Conservation (phyloP, 2,797 vertebrate species). For the Aythya fuligula region DNA sequence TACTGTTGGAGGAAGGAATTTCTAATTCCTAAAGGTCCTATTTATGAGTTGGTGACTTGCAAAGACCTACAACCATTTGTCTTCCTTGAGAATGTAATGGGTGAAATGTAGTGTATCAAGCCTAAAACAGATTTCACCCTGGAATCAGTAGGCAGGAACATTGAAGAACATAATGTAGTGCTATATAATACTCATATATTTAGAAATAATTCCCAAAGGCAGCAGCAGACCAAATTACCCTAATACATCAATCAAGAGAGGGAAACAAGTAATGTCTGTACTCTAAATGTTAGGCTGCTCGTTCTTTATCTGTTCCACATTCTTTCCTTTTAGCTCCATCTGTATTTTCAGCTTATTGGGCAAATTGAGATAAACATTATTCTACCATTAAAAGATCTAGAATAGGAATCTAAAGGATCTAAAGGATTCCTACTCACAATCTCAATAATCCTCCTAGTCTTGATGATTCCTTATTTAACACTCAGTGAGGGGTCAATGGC, state of each 20-base stretch:
- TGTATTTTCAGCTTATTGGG: neutral
- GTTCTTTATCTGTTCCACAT: neutral
- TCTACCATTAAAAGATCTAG: neutral
- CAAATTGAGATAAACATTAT: neutral
- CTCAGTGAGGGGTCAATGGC: neutral
- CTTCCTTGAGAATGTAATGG: neutral
- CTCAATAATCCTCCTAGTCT: neutral
- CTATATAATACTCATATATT: neutral
- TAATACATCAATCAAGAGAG: neutral
- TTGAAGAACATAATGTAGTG: neutral
- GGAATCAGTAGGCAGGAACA: neutral
- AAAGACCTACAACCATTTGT: neutral
- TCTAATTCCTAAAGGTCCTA: neutral
- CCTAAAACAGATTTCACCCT: neutral
- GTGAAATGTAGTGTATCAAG: neutral
- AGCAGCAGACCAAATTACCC: neutral
- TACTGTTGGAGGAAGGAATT: neutral
- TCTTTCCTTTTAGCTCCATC: neutral
- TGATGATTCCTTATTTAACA: fast-evolving
- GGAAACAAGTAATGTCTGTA: neutral
- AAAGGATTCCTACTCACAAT: neutral
- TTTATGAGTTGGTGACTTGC: neutral
- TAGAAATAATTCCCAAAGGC: constrained; percentile 12
- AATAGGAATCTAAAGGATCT: too few species aligned
- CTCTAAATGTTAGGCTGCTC: neutral